A percentile compares a stretch with the other conserved stretches of the same genome.
Evolutionary conservation across 2,888 invertebrate species (phyloP).

Genomic region (Hirtodrosophila trivittata): DNA sequence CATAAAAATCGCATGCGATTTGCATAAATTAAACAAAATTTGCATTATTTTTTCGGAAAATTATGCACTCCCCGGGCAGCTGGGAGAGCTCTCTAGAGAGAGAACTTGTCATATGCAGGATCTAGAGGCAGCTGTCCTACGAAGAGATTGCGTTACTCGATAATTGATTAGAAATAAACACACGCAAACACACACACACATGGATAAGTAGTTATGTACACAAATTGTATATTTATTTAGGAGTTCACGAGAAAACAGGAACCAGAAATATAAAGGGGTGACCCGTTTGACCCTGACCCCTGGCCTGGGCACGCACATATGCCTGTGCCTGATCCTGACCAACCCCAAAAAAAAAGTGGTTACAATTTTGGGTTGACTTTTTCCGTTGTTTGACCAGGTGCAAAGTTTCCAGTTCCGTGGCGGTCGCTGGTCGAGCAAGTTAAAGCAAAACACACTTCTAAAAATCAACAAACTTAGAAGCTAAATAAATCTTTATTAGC

Average conservation of each 20-base stretch:
- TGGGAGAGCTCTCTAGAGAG: slow-evolving; percentile 17
- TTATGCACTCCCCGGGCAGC: slow-evolving; percentile 36
- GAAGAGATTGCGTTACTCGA: slow-evolving; percentile 63
- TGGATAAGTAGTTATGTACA: background rate
- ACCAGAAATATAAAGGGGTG: slow-evolving; percentile 57
- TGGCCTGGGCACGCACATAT: slow-evolving; percentile 5
- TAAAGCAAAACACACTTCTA: slow-evolving; percentile 26
- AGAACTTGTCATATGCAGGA: slow-evolving; percentile 23
- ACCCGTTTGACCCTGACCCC: slow-evolving; percentile 59
- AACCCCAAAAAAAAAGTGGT: slow-evolving; percentile 36
- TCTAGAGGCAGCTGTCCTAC: slow-evolving; percentile 55
- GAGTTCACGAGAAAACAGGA: slow-evolving; percentile 26
- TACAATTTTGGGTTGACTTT: slow-evolving; percentile 4
- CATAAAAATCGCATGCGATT: slow-evolving; percentile 16
- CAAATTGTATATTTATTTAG: slow-evolving; percentile 59
- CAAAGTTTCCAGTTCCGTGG: slow-evolving; percentile 16
- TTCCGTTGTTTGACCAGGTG: slow-evolving; percentile 66
- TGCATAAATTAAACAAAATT: slow-evolving; percentile 42
- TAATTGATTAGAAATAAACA: slow-evolving; percentile 76
- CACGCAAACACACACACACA: background rate
- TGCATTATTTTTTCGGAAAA: slow-evolving; percentile 45
- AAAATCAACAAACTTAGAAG: slow-evolving; percentile 45
- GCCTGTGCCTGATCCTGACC: slow-evolving; percentile 36
- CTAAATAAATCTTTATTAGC: slow-evolving; percentile 70
- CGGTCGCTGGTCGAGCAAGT: background rate